A percentile compares a stretch with the other conserved stretches of the same genome.
These are phyloP conservation scores for Dryobota labecula DNA, from an alignment of 2,888 invertebrate species.

Conservation along the genomic window DNA sequence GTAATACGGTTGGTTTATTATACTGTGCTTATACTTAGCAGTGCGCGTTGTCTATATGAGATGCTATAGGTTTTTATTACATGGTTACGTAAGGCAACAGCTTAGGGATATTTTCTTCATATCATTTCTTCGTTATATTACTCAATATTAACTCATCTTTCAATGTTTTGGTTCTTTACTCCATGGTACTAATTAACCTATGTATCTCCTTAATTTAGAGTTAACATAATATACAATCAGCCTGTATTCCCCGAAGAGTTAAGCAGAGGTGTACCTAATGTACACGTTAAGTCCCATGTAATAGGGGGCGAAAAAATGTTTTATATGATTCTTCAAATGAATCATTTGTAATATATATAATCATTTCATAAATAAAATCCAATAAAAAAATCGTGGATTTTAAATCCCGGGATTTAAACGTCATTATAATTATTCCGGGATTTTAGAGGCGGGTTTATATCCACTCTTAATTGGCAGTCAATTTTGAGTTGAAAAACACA, in stretches of 20 bases:
- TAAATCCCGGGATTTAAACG: no score
- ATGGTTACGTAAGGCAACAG: not conserved
- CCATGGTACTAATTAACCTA: not conserved
- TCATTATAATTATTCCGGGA: no score
- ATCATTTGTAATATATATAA: no score
- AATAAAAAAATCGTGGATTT: no score
- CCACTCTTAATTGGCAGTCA: no score
- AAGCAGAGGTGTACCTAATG: not conserved
- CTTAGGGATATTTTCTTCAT: not conserved
- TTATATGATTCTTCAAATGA: no score
- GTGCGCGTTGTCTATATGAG: not conserved
- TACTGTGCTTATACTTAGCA: not conserved
- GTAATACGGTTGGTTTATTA: no score
- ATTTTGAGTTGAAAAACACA: not conserved
- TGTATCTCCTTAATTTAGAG: no score
- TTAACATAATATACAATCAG: not conserved
- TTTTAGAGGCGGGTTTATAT: no score
- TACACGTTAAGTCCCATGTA: not conserved
- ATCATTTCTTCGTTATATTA: not conserved
- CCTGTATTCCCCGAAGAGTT: not conserved
- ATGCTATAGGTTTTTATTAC: not conserved
- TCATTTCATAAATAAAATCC: no score
- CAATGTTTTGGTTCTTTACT: not conserved
- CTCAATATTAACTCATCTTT: not conserved
- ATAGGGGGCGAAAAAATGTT: no score